Base-by-base conservation (phyloP, 2,797 vertebrate genomes). In the Lacerta viridis region DNA sequence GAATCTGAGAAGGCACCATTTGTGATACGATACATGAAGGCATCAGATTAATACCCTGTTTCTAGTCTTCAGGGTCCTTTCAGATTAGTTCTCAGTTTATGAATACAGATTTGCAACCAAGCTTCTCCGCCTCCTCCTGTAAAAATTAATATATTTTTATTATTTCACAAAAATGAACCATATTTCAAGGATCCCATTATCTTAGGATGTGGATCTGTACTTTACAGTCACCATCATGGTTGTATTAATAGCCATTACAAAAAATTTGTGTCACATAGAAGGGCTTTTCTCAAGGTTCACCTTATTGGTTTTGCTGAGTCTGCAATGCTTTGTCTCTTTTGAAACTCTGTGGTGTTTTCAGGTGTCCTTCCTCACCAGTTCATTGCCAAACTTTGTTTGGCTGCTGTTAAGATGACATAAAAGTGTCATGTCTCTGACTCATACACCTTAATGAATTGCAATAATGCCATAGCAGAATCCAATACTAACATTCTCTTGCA, bases 331-430 rank as follows among this genome's bases (percentile, higher is more conserved):
- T 27, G 69, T 33, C 33, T 55, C 68, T 55, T 84, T 55, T 72
- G 20, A 29, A 7, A 27, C 25, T 50, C 23, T 79, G 23, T 5
- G 20, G 15, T 55, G 9, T 39, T 80, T 69, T 29, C 15, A 27
- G 46, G 27, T 36, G 68, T 69, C 59, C 23, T 36, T 69, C 23
- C 23, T 9, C 7, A 41, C 75, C 39, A 50, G 11, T 50, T 79
- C 29, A 15, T 78, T 78, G 75, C 61, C 84, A 86, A 78, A 43
- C 79, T 69, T 36, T 69, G 43, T 33, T 84, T 39, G 76, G 76
- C 85, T 36, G n/a, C 43, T 86, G 8, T 79, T 68, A 78, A 36
- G 13, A 55, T 86, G 36, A 39, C 3, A 6, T 69, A 2, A 23
- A 86, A 69, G 20, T 46, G n/a, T 64, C 61, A 18, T 43, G 61